Evolutionary conservation across 2,888 invertebrate genomes (phyloP), one percentile per base, ranked within the genome.

Genomic region (Loripinus fragilis): DNA sequence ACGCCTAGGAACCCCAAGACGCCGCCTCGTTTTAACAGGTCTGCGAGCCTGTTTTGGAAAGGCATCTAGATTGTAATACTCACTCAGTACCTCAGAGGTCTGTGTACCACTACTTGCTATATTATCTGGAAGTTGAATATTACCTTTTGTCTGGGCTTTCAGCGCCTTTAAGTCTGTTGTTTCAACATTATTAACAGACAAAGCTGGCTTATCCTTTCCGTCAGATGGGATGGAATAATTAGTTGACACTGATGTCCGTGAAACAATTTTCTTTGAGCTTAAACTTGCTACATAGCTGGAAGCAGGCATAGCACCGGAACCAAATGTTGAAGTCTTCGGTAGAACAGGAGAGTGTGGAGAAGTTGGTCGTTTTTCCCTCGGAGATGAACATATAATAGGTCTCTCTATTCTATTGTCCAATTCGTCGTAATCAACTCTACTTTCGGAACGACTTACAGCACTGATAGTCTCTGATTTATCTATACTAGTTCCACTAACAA

Each of bases 141-240:
- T 89, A 90, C 90, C 90, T 90, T 90, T 90, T 45, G 83, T 80
- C 33, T 83, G 83, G 52, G 86, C 79, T 78, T 89, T 90, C 75
- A 88, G 84, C 20, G 87, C 86, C 82, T 86, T 85, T 66, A 91
- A 85, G 71, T 90, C 91, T 23, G 90, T 87, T 17, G 88, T 87
- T 78, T 91, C 90, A 33, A 90, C 90, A 67, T 89, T 90, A 83
- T 86, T 89, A 17, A 89, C 90, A 38, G 86, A 81, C 28, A 89
- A 68, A 8, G 85, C 76, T 12, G 87, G 87, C 23, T 76, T 74
- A 42, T 81, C 81, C 64, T 74, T 79, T 48, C 79, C 80, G 41
- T 84, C 83, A 1, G 76, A 15, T 33, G 90, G 89, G 48, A 90
- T 87, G 8, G 86, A 74, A 71, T 90, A 90, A 79, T 89, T 91